Conservation (phyloP, 2,797 vertebrate species). For the Botia kubotai region DNA sequence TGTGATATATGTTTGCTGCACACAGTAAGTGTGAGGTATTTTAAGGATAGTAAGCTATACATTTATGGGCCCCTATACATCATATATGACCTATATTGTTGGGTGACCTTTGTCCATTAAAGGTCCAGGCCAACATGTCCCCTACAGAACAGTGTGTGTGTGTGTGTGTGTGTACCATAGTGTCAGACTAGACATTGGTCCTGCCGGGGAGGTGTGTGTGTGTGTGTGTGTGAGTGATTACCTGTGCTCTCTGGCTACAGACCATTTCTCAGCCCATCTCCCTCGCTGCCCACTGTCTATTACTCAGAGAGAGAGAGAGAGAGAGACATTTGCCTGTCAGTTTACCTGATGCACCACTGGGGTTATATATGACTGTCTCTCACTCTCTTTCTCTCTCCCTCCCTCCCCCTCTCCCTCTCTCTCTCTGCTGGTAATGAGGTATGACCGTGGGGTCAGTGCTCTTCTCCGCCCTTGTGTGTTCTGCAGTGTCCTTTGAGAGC, state of each 20-base stretch:
- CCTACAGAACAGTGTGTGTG: neutral
- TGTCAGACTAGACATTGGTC: slow-evolving; percentile 6
- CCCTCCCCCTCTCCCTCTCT: slow-evolving; percentile 8
- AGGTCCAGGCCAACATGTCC: neutral
- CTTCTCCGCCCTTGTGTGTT: slow-evolving; percentile 35
- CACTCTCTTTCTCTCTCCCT: slow-evolving; percentile 34
- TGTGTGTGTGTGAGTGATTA: slow-evolving; percentile 55
- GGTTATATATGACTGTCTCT: slow-evolving; percentile 51
- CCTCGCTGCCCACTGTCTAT: slow-evolving; percentile 53
- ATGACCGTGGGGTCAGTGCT: slow-evolving; percentile 45
- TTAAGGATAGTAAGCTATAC: neutral
- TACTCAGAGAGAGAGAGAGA: slow-evolving; percentile 34
- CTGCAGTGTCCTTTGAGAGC: slow-evolving; percentile 39
- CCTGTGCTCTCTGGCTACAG: slow-evolving; percentile 52
- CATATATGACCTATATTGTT: slow-evolving; percentile 1
- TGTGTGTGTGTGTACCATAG: neutral
- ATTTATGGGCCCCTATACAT: neutral
- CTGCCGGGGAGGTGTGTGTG: neutral
- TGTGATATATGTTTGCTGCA: neutral
- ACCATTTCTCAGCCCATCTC: slow-evolving; percentile 61
- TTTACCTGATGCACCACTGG: slow-evolving; percentile 40
- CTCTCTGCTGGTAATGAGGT: slow-evolving; percentile 39
- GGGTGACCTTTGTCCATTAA: neutral
- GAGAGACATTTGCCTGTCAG: slow-evolving; percentile 35
- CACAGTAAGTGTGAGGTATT: neutral